Percentiles rank a stretch among this genome's conserved stretches.
Evolutionary conservation across 2,113 vertebrate genomes (phyloP).

Genomic region (Coryphaenoides rupestris): DNA sequence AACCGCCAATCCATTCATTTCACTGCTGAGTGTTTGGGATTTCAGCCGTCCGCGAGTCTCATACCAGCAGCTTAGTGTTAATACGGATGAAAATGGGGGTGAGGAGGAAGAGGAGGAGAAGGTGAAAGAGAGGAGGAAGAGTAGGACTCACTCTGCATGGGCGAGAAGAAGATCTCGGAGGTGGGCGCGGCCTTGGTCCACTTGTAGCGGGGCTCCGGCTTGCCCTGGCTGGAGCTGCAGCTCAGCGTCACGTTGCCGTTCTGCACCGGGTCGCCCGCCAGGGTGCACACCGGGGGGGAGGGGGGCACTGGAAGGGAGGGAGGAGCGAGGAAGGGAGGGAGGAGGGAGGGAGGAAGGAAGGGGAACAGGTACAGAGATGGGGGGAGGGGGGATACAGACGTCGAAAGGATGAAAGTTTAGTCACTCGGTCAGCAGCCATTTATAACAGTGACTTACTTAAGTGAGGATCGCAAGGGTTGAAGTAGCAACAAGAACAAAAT

Average conservation of each 20-base stretch:
- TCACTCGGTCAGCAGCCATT: too few species aligned
- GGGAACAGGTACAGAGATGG: slow-evolving; percentile 5
- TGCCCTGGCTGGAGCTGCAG: slow-evolving; percentile 82
- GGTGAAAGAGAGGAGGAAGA: too few species aligned
- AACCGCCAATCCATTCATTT: too few species aligned
- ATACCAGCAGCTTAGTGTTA: too few species aligned
- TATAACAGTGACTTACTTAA: too few species aligned
- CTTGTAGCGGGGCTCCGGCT: slow-evolving; percentile 80
- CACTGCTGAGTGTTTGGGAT: too few species aligned
- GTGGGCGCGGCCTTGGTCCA: slow-evolving; percentile 78
- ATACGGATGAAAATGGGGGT: too few species aligned
- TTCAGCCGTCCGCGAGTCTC: too few species aligned
- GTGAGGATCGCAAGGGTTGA: too few species aligned
- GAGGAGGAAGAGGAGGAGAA: too few species aligned
- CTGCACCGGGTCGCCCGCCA: slow-evolving; percentile 71
- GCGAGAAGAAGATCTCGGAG: slow-evolving; percentile 78
- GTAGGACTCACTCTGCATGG: slow-evolving; percentile 74
- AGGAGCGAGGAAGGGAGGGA: slow-evolving; percentile 11
- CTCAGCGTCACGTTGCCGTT: slow-evolving; percentile 84
- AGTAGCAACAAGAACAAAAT: too few species aligned
- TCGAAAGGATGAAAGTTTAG: too few species aligned
- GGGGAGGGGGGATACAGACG: neutral
- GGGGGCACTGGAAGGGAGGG: slow-evolving; percentile 79
- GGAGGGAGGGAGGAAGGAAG: slow-evolving; percentile 6
- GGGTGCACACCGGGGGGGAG: slow-evolving; percentile 75